Conservation (phyloP, 2,113 vertebrate species). For the Pontoporia blainvillei region DNA sequence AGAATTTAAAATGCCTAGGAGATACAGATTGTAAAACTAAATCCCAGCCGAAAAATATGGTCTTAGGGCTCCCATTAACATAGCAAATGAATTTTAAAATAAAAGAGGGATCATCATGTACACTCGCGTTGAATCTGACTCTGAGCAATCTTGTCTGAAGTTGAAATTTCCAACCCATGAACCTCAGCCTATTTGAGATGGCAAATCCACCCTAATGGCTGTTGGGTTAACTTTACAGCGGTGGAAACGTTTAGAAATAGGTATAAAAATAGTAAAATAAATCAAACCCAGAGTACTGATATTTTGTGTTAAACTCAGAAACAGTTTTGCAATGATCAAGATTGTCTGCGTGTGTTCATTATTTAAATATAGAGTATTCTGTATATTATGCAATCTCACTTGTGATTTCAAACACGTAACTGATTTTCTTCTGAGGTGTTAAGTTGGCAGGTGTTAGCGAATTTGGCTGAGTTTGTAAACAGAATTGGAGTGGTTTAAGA, state of each 20-base stretch:
- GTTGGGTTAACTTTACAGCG: neutral
- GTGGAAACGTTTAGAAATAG: neutral
- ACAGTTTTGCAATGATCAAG: neutral
- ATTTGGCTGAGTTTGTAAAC: neutral
- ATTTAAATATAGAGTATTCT: neutral
- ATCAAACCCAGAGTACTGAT: neutral
- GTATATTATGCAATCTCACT: neutral
- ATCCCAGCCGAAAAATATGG: neutral
- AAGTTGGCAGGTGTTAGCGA: neutral
- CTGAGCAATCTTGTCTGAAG: neutral
- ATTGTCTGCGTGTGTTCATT: neutral
- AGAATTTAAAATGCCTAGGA: neutral
- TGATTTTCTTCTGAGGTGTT: neutral
- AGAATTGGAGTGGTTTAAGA: constrained; percentile 1
- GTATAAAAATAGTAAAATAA: neutral
- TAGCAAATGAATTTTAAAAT: neutral
- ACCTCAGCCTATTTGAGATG: neutral
- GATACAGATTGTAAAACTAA: neutral
- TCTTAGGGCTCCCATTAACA: neutral
- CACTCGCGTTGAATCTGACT: neutral
- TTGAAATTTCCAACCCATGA: neutral
- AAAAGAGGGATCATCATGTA: neutral
- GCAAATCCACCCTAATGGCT: neutral
- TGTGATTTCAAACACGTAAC: constrained; percentile 33
- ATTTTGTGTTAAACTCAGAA: neutral